phyloP scores from a whole-genome alignment of 2,797 vertebrate genomes.

The Cirrhinus mrigala region DNA sequence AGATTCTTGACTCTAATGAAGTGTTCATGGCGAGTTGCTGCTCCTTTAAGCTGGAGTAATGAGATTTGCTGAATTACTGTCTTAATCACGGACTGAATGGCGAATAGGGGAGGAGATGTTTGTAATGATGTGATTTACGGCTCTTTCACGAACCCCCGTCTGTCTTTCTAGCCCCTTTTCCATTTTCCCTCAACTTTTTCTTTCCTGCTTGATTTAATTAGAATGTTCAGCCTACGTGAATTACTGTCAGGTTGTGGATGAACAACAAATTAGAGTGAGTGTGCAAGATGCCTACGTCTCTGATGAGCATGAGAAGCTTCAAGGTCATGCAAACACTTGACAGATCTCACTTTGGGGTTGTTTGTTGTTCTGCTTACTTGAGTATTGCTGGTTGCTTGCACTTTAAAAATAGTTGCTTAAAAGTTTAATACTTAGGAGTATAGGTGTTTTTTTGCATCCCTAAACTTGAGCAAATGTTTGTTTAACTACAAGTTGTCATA shows the following conservation, averaged over 20 bases:
- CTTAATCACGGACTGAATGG: slow-evolving; percentile 53
- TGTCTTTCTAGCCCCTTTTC: slow-evolving; percentile 9
- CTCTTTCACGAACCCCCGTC: slow-evolving; percentile 10
- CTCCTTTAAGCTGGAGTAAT: slow-evolving; percentile 50
- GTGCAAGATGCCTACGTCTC: not conserved
- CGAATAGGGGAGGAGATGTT: slow-evolving; percentile 46
- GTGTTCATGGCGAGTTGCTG: slow-evolving; percentile 37
- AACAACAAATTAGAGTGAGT: not conserved
- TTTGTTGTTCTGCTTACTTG: not conserved
- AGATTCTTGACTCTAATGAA: slow-evolving; percentile 35
- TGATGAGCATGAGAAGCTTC: not conserved
- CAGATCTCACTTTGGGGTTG: not conserved
- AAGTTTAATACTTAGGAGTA: not conserved
- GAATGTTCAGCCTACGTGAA: slow-evolving; percentile 42
- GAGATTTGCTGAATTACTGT: slow-evolving; percentile 55
- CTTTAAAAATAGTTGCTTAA: not conserved
- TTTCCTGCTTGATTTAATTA: slow-evolving; percentile 52
- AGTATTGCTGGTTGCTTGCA: not conserved
- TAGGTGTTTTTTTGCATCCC: not conserved
- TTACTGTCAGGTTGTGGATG: slow-evolving; percentile 35
- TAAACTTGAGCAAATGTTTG: not conserved
- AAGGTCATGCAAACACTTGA: not conserved
- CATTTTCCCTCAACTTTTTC: slow-evolving; percentile 23
- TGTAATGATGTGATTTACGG: slow-evolving; percentile 53
- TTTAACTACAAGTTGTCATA: not conserved